Conservation (phyloP, 2,888 invertebrate genomes). For the Baronia brevicornis region DNA sequence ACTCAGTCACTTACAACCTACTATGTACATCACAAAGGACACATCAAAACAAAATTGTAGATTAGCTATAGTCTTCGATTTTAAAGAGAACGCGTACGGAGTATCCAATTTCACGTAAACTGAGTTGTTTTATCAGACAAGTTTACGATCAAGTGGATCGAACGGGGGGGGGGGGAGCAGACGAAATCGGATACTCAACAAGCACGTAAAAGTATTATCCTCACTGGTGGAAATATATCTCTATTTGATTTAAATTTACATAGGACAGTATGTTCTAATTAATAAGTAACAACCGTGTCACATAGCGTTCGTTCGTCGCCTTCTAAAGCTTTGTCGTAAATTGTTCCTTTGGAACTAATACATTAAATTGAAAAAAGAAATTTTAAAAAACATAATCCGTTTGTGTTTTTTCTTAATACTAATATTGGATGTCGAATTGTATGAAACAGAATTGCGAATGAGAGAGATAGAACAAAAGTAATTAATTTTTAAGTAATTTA, state of each 20-base stretch:
- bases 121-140: conserved; percentile 11
- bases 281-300: conserved; percentile 22
- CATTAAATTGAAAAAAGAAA: too few relatives aligned
- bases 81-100: conserved; percentile 18
- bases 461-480: too few relatives aligned
- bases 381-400: too few relatives aligned
- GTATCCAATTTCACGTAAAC: conserved; percentile 17
- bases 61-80: conserved; percentile 24
- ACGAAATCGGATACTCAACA: conserved; percentile 17
- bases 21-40: conserved; percentile 56
- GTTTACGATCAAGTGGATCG: conserved; percentile 1
- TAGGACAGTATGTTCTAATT: conserved; percentile 29
- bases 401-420: too few relatives aligned
- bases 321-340: too few relatives aligned
- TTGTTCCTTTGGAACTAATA: too few relatives aligned
- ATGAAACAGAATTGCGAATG: too few relatives aligned
- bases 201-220: conserved; percentile 16
- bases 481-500: too few relatives aligned
- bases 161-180: conserved; percentile 3
- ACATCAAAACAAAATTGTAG: conserved; percentile 15
- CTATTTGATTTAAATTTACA: conserved; percentile 34
- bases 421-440: too few relatives aligned
- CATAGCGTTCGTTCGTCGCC: too few relatives aligned
- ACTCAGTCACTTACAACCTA: conserved; percentile 65
- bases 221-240: conserved; percentile 13